A percentile compares a stretch with the other conserved stretches of the same genome.
Conservation (phyloP, 2,888 invertebrate genomes). For the Linnaemya vulpina region DNA sequence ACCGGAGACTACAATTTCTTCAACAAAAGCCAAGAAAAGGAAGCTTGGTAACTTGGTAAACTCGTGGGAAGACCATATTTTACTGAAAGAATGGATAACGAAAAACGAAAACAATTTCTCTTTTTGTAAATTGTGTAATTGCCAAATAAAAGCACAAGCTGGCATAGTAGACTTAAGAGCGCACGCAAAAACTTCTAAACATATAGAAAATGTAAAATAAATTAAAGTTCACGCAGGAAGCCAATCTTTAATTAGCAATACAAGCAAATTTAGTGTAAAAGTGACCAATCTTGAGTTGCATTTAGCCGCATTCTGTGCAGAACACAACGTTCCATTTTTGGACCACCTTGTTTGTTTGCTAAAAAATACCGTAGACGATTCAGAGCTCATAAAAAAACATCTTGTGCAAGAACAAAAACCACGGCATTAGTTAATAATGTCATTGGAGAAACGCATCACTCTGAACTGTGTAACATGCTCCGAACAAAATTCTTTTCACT, state of each 20-base stretch:
- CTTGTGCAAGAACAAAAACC: slow-evolving; percentile 15
- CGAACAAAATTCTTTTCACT: slow-evolving; percentile 5
- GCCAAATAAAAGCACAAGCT: background rate
- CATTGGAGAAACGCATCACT: slow-evolving; percentile 2
- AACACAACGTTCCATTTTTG: slow-evolving; percentile 23
- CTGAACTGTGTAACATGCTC: background rate
- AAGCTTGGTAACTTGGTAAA: no score
- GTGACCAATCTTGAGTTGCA: background rate
- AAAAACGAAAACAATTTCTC: no score
- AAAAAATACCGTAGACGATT: slow-evolving; percentile 9
- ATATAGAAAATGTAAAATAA: no score
- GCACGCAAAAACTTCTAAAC: no score
- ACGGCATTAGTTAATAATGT: slow-evolving; percentile 22
- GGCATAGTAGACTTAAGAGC: background rate
- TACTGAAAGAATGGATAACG: no score
- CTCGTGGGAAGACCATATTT: no score
- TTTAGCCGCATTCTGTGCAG: background rate
- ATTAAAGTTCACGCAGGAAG: no score
- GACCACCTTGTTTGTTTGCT: slow-evolving; percentile 6
- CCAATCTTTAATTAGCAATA: no score
- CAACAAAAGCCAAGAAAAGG: no score
- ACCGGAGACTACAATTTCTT: no score
- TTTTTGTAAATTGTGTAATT: no score
- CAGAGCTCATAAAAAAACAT: slow-evolving; percentile 12
- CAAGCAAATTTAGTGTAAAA: slow-evolving; percentile 4